A percentile compares a stretch with the other conserved stretches of the same genome.
Conservation (phyloP, 2,113 vertebrate genomes). For the Crotalus horridus region DNA sequence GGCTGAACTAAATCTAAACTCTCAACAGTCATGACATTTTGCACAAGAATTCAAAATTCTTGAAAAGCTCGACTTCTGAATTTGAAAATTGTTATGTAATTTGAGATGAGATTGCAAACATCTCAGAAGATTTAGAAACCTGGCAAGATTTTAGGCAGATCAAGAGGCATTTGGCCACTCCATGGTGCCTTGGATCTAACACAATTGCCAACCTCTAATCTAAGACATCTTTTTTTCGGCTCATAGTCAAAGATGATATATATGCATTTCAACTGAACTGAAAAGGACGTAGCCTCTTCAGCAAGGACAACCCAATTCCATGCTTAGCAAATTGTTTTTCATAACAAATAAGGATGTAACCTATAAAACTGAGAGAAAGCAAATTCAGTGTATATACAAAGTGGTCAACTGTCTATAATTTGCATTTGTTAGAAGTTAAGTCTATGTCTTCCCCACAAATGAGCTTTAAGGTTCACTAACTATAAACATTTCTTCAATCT, state of each 20-base stretch:
- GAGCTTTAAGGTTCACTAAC: slow-evolving; percentile 5
- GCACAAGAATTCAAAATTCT: neutral
- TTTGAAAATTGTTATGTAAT: neutral
- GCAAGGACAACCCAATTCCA: neutral
- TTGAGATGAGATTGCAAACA: neutral
- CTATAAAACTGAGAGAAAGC: neutral
- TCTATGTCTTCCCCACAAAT: neutral
- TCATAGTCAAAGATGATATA: neutral
- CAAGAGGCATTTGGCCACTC: neutral
- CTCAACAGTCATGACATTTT: neutral
- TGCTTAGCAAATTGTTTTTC: neutral
- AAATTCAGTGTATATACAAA: neutral
- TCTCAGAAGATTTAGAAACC: neutral
- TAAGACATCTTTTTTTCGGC: neutral
- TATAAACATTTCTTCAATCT: neutral
- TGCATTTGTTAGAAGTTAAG: neutral
- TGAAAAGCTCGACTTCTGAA: neutral
- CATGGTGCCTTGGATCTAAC: neutral
- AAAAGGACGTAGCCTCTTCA: neutral
- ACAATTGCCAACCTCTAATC: neutral
- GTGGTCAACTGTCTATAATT: neutral
- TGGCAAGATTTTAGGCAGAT: neutral
- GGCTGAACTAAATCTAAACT: neutral
- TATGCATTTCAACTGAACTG: neutral
- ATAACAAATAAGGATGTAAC: neutral